These are phyloP conservation scores for Lithobates pipiens DNA, from an alignment of 2,797 vertebrate species.

Conservation along the genomic window DNA sequence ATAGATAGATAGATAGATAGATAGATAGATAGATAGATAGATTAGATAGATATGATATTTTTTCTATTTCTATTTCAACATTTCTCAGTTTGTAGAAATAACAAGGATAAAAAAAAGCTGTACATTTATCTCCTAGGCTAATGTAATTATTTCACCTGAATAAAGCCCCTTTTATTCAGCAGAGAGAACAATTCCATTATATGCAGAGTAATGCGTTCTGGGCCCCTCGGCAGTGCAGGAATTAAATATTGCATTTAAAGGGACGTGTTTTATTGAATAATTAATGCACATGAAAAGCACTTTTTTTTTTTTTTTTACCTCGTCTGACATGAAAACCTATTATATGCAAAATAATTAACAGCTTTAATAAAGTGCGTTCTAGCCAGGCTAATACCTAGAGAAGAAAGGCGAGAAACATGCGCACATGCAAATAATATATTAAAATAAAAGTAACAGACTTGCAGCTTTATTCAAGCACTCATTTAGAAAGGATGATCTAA, in stretches of 20 bases:
- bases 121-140: neutral
- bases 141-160: conserved; percentile 21
- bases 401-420: conserved; percentile 30
- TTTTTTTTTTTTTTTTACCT: conserved; percentile 7
- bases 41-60: no score
- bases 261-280: conserved; percentile 37
- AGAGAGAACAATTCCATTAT: conserved; percentile 38
- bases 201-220: conserved; percentile 11
- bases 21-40: no score
- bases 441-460: neutral
- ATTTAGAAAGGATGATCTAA: no score
- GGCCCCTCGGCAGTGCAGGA: conserved; percentile 19
- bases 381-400: neutral
- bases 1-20: no score
- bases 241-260: conserved; percentile 39
- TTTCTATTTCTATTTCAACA: no score
- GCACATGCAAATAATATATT: neutral
- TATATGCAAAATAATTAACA: conserved; percentile 44
- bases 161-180: neutral
- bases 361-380: conserved; percentile 19
- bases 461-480: no score
- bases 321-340: conserved; percentile 34
- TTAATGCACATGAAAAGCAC: conserved; percentile 24
- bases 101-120: neutral
- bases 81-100: no score